A percentile compares a stretch with the other conserved stretches of the same genome.
Conservation (phyloP, 2,113 vertebrate species). For the Lamprologus speciosus region DNA sequence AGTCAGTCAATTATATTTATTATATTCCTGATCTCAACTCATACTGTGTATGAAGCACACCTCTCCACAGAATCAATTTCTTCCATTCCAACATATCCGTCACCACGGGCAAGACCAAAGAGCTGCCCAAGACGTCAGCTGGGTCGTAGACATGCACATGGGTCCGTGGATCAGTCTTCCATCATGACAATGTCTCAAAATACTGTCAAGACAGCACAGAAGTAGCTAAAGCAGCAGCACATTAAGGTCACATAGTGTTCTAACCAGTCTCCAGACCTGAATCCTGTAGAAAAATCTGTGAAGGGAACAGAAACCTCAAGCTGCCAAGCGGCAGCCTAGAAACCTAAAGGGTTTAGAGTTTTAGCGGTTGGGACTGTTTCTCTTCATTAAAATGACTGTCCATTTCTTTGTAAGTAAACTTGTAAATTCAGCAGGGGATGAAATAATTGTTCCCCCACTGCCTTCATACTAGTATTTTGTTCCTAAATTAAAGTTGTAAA, state of each 20-base stretch:
- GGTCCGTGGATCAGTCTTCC: background rate
- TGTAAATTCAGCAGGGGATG: background rate
- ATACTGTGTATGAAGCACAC: background rate
- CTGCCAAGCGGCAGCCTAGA: background rate
- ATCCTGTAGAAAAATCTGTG: background rate
- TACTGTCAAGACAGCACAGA: background rate
- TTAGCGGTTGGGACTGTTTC: background rate
- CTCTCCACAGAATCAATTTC: background rate
- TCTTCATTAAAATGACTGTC: background rate
- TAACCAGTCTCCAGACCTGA: background rate
- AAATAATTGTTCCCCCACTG: background rate
- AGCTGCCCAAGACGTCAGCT: accelerated
- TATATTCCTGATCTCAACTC: background rate
- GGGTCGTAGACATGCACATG: background rate
- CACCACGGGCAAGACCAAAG: background rate
- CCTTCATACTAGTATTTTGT: background rate
- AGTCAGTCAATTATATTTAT: background rate
- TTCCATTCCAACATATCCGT: background rate
- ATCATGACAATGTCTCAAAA: background rate
- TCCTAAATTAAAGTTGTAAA: background rate
- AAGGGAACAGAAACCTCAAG: background rate
- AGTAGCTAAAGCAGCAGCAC: background rate
- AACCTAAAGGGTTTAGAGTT: background rate
- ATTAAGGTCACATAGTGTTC: background rate
- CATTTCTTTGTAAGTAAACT: background rate